Percentiles rank a stretch among this genome's conserved stretches.
These are phyloP conservation scores for Philopotamus ludificatus DNA, from an alignment of 1,140 invertebrate genomes.

Conservation along the genomic window DNA sequence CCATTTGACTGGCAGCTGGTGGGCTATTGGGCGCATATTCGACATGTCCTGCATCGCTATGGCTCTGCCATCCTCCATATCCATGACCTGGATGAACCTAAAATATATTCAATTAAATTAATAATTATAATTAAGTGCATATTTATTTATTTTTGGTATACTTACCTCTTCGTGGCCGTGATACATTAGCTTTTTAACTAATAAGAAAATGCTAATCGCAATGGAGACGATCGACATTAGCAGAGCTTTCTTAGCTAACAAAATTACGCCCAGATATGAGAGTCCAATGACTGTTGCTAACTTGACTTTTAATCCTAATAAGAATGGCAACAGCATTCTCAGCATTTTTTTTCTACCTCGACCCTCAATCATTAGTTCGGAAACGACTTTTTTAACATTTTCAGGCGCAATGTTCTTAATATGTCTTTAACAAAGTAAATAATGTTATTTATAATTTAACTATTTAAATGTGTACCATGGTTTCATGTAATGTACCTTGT, in stretches of 20 bases:
- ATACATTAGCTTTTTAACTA: constrained; percentile 54
- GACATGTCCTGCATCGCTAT: constrained; percentile 32
- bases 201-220: constrained; percentile 61
- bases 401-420: constrained; percentile 52
- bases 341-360: constrained; percentile 64
- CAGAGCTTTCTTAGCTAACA: constrained; percentile 68
- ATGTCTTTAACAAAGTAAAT: constrained; percentile 44
- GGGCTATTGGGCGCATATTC: constrained; percentile 50
- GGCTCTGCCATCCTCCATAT: constrained; percentile 32
- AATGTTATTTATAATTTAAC: neutral
- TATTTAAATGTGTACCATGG: neutral
- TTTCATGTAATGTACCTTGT: neutral
- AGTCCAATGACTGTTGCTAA: constrained; percentile 58
- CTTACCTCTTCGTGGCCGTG: constrained; percentile 27
- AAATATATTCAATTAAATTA: constrained; percentile 16
- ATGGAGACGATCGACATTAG: constrained; percentile 62
- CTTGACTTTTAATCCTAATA: constrained; percentile 63
- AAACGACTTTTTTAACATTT: constrained; percentile 57
- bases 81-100: constrained; percentile 19
- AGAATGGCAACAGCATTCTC: constrained; percentile 58
- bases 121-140: neutral
- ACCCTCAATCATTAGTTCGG: constrained; percentile 61
- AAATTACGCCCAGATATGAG: constrained; percentile 59
- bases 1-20: constrained; percentile 51
- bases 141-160: neutral